Evolutionary conservation across 2,888 invertebrate species (phyloP).

Genomic region (Pollenia labialis): DNA sequence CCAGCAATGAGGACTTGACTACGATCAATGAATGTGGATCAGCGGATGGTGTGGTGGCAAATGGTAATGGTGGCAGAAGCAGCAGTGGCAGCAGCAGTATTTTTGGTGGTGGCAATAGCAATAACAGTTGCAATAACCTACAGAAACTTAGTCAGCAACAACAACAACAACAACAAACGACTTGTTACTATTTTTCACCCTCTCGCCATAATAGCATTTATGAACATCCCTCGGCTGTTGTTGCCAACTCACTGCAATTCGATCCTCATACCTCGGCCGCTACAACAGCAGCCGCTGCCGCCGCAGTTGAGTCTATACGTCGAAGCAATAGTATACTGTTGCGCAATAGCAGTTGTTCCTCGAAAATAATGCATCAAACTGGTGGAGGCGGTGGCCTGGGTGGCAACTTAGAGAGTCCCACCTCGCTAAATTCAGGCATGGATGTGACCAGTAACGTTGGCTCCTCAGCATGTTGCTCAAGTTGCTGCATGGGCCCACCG

Average conservation of each 20-base stretch:
- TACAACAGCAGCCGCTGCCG: slow-evolving; percentile 81
- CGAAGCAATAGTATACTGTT: slow-evolving; percentile 82
- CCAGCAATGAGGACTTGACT: slow-evolving; percentile 81
- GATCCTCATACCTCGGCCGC: slow-evolving; percentile 78
- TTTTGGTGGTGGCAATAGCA: slow-evolving; percentile 67
- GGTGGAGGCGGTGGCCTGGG: slow-evolving; percentile 53
- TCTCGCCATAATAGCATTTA: slow-evolving; percentile 83
- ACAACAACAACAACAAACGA: slow-evolving; percentile 77
- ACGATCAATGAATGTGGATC: slow-evolving; percentile 74
- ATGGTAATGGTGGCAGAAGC: slow-evolving; percentile 69
- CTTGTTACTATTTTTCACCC: slow-evolving; percentile 82
- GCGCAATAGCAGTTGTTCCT: slow-evolving; percentile 82
- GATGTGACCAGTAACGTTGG: slow-evolving; percentile 80
- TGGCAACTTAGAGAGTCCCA: slow-evolving; percentile 78
- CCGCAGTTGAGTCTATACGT: slow-evolving; percentile 81
- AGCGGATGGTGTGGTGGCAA: slow-evolving; percentile 66
- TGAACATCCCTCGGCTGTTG: slow-evolving; percentile 82
- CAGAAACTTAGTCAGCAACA: slow-evolving; percentile 57
- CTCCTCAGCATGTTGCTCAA: slow-evolving; percentile 80
- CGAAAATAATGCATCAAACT: slow-evolving; percentile 80
- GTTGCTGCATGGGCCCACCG: slow-evolving; percentile 82
- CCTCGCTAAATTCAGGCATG: slow-evolving; percentile 81
- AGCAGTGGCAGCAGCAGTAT: slow-evolving; percentile 70
- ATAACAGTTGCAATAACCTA: slow-evolving; percentile 57
- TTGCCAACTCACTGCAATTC: slow-evolving; percentile 81